These are phyloP conservation scores for Sebastiscus albofasciatus DNA, from an alignment of 2,797 vertebrate species.

Conservation along the genomic window DNA sequence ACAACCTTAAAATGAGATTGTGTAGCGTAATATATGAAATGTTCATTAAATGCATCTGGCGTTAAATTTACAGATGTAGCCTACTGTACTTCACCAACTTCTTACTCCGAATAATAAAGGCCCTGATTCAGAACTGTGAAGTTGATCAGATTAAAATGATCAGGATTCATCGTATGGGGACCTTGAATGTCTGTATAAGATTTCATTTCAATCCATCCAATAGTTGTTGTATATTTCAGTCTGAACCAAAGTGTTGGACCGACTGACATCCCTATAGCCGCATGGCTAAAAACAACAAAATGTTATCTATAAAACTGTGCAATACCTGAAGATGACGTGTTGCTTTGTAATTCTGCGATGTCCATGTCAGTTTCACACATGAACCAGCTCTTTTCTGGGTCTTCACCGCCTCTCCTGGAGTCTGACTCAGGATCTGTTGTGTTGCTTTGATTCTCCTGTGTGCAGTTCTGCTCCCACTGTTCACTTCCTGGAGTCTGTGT, in stretches of 20 bases:
- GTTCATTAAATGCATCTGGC: too few species aligned
- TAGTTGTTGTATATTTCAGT: not conserved
- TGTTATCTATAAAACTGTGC: not conserved
- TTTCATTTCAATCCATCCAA: not conserved
- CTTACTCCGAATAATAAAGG: too few species aligned
- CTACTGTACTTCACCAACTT: too few species aligned
- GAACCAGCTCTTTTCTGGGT: conserved; percentile 58
- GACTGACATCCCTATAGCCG: too few species aligned
- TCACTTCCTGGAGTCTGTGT: not conserved
- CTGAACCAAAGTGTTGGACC: not conserved
- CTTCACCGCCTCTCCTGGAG: not conserved
- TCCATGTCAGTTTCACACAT: conserved; percentile 69
- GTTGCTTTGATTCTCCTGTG: not conserved
- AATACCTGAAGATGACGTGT: conserved; percentile 70
- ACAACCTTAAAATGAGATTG: too few species aligned
- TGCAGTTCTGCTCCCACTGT: conserved; percentile 41
- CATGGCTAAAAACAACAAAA: not conserved
- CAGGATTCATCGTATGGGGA: too few species aligned
- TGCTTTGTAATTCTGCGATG: conserved; percentile 39
- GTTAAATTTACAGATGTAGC: too few species aligned
- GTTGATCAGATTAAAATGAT: too few species aligned
- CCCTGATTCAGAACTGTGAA: too few species aligned
- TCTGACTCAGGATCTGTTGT: not conserved
- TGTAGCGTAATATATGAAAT: too few species aligned
- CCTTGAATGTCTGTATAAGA: too few species aligned